phyloP scores from a whole-genome alignment of 2,888 invertebrate genomes.

The Acrobasis repandana region DNA sequence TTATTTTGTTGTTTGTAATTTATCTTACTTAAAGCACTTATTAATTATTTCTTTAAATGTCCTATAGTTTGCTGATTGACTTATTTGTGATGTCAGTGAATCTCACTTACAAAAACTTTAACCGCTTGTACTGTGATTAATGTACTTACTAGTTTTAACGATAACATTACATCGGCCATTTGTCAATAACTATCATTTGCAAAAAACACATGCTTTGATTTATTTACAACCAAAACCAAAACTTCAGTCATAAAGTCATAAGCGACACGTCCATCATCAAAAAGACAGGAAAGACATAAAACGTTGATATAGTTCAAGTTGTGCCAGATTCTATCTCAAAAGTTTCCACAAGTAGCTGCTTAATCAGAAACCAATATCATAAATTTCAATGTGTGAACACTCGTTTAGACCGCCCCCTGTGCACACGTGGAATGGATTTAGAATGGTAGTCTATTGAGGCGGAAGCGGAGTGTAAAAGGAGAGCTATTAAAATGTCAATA shows the following conservation, averaged over 20 bases:
- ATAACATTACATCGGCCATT: too few species aligned
- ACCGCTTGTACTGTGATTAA: too few species aligned
- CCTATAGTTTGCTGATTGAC: too few species aligned
- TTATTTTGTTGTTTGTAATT: too few species aligned
- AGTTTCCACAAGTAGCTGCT: slow-evolving; percentile 1
- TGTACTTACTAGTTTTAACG: too few species aligned
- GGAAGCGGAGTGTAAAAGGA: too few species aligned
- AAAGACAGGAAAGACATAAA: neutral
- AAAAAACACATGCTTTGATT: neutral
- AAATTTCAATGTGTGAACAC: slow-evolving; percentile 15
- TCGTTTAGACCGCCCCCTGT: slow-evolving; percentile 3
- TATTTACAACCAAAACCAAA: neutral
- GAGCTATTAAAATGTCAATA: too few species aligned
- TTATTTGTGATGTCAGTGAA: too few species aligned
- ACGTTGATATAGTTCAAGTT: slow-evolving; percentile 1
- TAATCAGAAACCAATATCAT: slow-evolving; percentile 17
- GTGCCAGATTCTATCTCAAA: slow-evolving; percentile 23
- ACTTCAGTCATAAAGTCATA: neutral
- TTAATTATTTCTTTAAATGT: too few species aligned
- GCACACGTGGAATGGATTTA: neutral
- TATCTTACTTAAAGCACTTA: too few species aligned
- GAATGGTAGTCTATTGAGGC: neutral
- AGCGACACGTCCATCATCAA: neutral
- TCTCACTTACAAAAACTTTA: too few species aligned
- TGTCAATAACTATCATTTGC: too few species aligned